phyloP scores from a whole-genome alignment of 1,140 invertebrate genomes.

The Antheraea pernyi region DNA sequence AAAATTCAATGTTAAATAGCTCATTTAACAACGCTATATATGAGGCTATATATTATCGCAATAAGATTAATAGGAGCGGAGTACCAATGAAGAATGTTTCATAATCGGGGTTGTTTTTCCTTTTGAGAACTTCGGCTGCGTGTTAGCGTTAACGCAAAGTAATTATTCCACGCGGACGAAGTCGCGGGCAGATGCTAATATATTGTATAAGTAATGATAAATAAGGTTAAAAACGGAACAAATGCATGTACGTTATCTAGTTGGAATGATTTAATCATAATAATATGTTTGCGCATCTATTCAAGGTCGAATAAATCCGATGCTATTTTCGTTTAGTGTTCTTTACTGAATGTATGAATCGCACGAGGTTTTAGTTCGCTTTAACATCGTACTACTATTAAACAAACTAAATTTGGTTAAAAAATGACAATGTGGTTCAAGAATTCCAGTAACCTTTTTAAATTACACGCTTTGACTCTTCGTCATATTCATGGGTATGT shows the following conservation, averaged over 20 bases:
- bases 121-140: too few relatives aligned
- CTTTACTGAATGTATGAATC: background rate
- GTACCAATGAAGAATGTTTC: too few relatives aligned
- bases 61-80: too few relatives aligned
- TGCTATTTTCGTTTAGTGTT: conserved; percentile 1
- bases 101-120: too few relatives aligned
- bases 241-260: background rate
- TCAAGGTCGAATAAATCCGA: background rate
- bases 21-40: too few relatives aligned
- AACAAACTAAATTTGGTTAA: background rate
- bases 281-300: background rate
- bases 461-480: background rate
- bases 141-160: too few relatives aligned
- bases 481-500: background rate
- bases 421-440: background rate
- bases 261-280: background rate
- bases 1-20: too few relatives aligned
- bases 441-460: background rate
- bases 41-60: too few relatives aligned
- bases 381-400: background rate
- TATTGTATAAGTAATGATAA: too few relatives aligned
- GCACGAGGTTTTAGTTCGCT: background rate
- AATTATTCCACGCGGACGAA: too few relatives aligned
- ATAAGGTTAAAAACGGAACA: too few relatives aligned
- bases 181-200: too few relatives aligned